Evolutionary conservation across 2,888 invertebrate species (phyloP).

Genomic region (Harpalus rufipes): DNA sequence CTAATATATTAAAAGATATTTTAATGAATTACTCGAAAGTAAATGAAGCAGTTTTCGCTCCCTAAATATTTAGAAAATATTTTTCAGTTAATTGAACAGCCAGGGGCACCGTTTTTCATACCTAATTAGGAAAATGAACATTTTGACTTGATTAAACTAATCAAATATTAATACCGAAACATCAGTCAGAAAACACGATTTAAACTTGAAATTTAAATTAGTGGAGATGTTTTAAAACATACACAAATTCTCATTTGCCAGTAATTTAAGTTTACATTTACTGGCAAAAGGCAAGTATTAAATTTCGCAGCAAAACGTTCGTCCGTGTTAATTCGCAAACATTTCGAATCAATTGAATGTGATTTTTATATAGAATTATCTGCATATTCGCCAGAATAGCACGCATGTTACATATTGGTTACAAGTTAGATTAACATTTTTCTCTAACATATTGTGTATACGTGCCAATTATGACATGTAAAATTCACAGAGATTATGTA

Average conservation of each 20-base stretch:
- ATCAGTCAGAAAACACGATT: constrained; percentile 35
- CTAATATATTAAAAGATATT: constrained; percentile 11
- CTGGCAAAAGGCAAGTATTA: not conserved
- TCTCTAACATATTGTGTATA: constrained; percentile 24
- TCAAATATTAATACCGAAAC: constrained; percentile 45
- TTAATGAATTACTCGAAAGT: not conserved
- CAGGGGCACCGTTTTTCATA: constrained; percentile 15
- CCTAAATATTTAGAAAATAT: constrained; percentile 39
- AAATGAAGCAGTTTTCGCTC: not conserved
- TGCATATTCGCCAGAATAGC: constrained; percentile 26
- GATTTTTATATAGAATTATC: constrained; percentile 22
- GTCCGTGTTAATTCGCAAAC: constrained; percentile 39
- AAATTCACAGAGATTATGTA: constrained; percentile 3
- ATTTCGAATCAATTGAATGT: constrained; percentile 19
- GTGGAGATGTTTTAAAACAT: constrained; percentile 23
- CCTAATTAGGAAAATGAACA: constrained; percentile 30
- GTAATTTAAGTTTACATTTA: constrained; percentile 31
- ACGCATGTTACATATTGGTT: constrained; percentile 47
- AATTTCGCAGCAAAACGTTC: constrained; percentile 8
- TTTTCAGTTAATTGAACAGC: constrained; percentile 24
- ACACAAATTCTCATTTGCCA: constrained; percentile 17
- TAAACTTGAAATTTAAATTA: constrained; percentile 39
- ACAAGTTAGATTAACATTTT: constrained; percentile 38
- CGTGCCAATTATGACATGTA: constrained; percentile 3
- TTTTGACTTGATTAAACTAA: constrained; percentile 46